These are phyloP conservation scores for Nasonia giraulti DNA, from an alignment of 1,140 invertebrate genomes.

Conservation along the genomic window DNA sequence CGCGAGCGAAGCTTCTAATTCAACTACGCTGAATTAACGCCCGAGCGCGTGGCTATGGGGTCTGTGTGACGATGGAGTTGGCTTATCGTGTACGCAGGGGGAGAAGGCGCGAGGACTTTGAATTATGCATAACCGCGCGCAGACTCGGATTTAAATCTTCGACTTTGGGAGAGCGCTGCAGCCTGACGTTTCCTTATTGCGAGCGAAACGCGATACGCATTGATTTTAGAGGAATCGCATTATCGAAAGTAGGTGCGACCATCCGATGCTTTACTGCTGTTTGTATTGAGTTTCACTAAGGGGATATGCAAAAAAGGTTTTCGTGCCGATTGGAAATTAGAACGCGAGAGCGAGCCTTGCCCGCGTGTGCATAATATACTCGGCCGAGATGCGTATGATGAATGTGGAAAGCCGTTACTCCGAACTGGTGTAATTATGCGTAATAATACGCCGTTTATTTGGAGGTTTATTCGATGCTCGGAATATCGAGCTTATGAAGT, in stretches of 20 bases:
- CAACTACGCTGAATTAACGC: slow-evolving; percentile 22
- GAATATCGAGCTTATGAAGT: neutral
- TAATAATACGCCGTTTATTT: neutral
- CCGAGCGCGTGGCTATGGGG: neutral
- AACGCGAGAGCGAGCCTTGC: neutral
- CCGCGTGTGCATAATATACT: no score
- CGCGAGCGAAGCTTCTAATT: slow-evolving; percentile 26
- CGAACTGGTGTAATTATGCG: neutral
- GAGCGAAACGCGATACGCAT: neutral
- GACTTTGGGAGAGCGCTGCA: neutral
- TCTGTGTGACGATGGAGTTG: no score
- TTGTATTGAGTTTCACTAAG: slow-evolving; percentile 25
- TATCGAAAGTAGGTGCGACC: neutral
- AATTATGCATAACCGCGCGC: neutral
- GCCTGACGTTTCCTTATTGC: neutral
- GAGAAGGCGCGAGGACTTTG: neutral
- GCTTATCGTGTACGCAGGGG: neutral
- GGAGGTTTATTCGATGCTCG: neutral
- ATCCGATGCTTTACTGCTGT: slow-evolving; percentile 3
- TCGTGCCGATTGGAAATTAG: slow-evolving; percentile 8
- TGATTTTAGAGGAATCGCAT: slow-evolving; percentile 14
- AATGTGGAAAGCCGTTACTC: slow-evolving; percentile 7
- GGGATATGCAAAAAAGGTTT: neutral
- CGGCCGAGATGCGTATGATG: neutral
- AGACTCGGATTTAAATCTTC: neutral